Conservation (phyloP, 2,888 invertebrate genomes). For the Teinopalpus imperialis region DNA sequence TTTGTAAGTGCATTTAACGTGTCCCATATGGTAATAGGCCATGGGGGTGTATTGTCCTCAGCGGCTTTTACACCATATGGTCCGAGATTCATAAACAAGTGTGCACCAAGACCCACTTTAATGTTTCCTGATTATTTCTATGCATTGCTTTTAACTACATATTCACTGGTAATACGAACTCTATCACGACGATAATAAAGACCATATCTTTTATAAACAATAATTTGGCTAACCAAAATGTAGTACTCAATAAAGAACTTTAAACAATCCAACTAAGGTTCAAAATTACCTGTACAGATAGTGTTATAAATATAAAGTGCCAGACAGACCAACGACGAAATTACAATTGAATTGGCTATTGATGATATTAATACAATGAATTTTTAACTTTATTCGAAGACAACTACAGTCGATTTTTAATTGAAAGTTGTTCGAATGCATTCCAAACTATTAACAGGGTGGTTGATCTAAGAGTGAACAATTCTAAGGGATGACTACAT, state of each 20-base stretch:
- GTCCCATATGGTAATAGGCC: slow-evolving; percentile 75
- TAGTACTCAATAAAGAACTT: slow-evolving; percentile 33
- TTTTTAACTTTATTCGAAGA: slow-evolving; percentile 26
- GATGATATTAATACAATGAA: slow-evolving; percentile 29
- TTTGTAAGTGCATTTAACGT: slow-evolving; percentile 76
- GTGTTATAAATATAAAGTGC: slow-evolving; percentile 44
- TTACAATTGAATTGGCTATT: slow-evolving; percentile 58
- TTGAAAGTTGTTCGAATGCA: slow-evolving; percentile 37
- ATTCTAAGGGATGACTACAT: slow-evolving; percentile 71
- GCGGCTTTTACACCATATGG: slow-evolving; percentile 80
- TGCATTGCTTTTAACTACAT: slow-evolving; percentile 34
- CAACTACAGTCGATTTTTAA: slow-evolving; percentile 33
- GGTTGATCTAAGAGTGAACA: slow-evolving; percentile 66
- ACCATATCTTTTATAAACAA: slow-evolving; percentile 22
- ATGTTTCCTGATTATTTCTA: slow-evolving; percentile 56
- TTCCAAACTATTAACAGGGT: slow-evolving; percentile 72
- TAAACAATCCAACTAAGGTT: slow-evolving; percentile 28
- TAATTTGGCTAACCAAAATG: slow-evolving; percentile 6
- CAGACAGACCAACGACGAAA: slow-evolving; percentile 54
- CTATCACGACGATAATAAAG: slow-evolving; percentile 34
- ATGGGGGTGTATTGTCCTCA: slow-evolving; percentile 74
- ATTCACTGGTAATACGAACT: slow-evolving; percentile 33
- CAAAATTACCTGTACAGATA: slow-evolving; percentile 31
- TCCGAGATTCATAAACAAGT: slow-evolving; percentile 77
- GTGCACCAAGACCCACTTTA: slow-evolving; percentile 66